phyloP scores from a whole-genome alignment of 2,797 vertebrate species.

The Aphelocoma californica region DNA sequence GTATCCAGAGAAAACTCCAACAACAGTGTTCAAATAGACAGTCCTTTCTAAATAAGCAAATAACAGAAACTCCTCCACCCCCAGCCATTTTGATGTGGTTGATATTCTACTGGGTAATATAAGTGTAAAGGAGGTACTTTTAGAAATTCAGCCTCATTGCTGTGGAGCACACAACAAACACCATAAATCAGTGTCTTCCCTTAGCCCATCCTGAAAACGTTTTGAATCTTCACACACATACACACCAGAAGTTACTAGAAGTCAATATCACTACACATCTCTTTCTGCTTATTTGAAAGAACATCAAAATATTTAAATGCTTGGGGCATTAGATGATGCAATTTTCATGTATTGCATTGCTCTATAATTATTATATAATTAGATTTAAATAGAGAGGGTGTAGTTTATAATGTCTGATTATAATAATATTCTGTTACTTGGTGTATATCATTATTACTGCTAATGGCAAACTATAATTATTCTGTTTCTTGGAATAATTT shows the following conservation, averaged over 20 bases:
- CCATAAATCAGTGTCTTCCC: not conserved
- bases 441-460: not conserved
- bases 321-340: not conserved
- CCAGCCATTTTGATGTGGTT: not conserved
- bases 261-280: not conserved
- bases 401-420: not conserved
- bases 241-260: not conserved
- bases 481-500: not conserved
- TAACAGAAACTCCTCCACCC: not conserved
- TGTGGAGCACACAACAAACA: accelerated
- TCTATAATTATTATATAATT: not conserved
- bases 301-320: not conserved
- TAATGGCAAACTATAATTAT: not conserved
- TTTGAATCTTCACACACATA: not conserved
- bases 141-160: not conserved
- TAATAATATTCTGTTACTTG: not conserved
- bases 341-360: not conserved
- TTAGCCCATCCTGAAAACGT: not conserved
- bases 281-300: not conserved
- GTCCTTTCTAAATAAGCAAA: not conserved
- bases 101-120: not conserved
- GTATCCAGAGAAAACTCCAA: not conserved
- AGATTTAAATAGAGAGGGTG: not conserved
- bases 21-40: not conserved
- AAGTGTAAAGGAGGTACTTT: not conserved